Conservation (phyloP, 2,113 vertebrate species). For the Thryonomys swinderianus region DNA sequence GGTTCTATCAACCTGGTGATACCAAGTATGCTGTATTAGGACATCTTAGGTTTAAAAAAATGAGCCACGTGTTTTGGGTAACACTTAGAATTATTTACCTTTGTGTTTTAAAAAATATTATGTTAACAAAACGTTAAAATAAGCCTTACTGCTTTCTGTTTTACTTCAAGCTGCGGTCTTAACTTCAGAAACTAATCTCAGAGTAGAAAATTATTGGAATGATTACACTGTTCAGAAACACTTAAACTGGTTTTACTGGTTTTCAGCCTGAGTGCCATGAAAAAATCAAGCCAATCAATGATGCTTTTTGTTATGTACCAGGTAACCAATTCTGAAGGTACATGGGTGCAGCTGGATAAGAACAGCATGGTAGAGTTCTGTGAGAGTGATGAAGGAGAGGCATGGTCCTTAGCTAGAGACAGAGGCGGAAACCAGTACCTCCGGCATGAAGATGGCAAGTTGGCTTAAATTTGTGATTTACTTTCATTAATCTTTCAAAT, state of each 20-base stretch:
- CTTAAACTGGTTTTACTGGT: constrained; percentile 74
- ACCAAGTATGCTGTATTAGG: constrained; percentile 19
- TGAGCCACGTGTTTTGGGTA: constrained; percentile 53
- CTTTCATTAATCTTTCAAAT: constrained; percentile 60
- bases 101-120: constrained; percentile 50
- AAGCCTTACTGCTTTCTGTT: constrained; percentile 71
- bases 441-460: constrained; percentile 97
- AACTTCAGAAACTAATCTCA: constrained; percentile 84
- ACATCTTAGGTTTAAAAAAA: constrained; percentile 62
- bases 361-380: constrained; percentile 99
- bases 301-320: constrained; percentile 88
- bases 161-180: constrained; percentile 86
- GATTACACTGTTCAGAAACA: constrained; percentile 64
- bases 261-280: constrained; percentile 65
- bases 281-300: constrained; percentile 81
- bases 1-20: background rate
- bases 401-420: constrained; percentile 98
- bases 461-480: constrained; percentile 82
- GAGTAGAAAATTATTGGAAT: constrained; percentile 67
- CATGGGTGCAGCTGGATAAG: constrained; percentile 99
- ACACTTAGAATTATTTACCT: constrained; percentile 64
- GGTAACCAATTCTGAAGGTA: constrained; percentile 98
- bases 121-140: constrained; percentile 55
- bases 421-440: constrained; percentile 98
- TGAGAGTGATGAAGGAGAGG: constrained; percentile 99